Base-by-base conservation (phyloP, 2,113 vertebrate genomes). In the Erinaceus europaeus region DNA sequence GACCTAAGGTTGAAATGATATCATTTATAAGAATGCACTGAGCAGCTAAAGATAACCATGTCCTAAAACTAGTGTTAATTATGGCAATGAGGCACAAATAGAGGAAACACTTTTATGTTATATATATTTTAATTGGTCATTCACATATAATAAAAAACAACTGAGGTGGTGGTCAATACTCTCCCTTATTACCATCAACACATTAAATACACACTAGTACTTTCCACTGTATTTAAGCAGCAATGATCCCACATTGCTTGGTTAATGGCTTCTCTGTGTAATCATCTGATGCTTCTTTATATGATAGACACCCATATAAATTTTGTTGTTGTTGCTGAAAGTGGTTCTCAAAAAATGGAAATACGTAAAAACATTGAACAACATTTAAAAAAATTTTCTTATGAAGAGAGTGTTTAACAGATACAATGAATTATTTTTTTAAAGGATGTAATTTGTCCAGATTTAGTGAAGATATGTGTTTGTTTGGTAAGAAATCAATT, bases 341-440 rank as follows among this genome's bases (percentile, higher is more conserved):
- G 74, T 2, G 4, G 69, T 91, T 55, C 81, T 73, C 17, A 2
- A 84, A 81, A 86, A 38, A 48, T 68, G 14, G 4, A 81, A 88
- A 73, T 61, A 36, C 74, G 42, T 13, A 61, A 73, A 73, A 88
- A 87, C 84, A 48, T 42, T 67, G n/a, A 40, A 6, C 21, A 74
- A 23, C 7, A 40, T 38, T 80, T 34, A 57, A 57, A 29, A 57
- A 29, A 17, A 75, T 21, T 89, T 18, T 71, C 38, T 74, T 50
- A 42, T 25, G 62, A 87, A 3, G 9, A 64, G 3, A 65, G 6
- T 48, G 7, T 64, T 78, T 34, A 88, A 81, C 18, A 36, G 13
- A 89, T 75, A 53, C 13, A 67, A n/a, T 5, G 12, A 75, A 67
- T 55, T 25, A 89, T 71, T 92, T 11, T 89, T 77, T 62, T 78